Percentiles rank a stretch among this genome's conserved stretches.
Conservation (phyloP, 2,888 invertebrate species). For the Eupithecia subumbrata region DNA sequence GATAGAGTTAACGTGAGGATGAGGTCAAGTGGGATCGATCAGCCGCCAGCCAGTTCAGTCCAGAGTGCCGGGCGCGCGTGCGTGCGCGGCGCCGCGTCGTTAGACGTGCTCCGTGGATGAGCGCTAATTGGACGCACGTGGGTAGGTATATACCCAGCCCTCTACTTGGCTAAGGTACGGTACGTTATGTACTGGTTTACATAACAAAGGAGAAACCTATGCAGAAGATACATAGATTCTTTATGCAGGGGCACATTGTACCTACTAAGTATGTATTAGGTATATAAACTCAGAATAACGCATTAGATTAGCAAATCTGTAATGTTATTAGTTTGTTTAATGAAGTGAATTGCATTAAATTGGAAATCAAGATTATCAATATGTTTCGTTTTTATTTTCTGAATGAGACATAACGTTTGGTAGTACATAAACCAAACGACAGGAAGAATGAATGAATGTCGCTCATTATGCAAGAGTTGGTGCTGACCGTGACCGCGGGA, state of each 20-base stretch:
- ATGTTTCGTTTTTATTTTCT: constrained; percentile 1
- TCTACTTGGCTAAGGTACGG: background rate
- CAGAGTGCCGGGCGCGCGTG: too few species aligned
- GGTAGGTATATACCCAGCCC: background rate
- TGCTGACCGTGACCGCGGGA: constrained; percentile 54
- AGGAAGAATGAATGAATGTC: constrained; percentile 2
- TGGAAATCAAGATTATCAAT: background rate
- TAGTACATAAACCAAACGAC: constrained; percentile 25
- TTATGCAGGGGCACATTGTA: background rate
- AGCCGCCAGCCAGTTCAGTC: too few species aligned
- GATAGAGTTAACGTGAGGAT: background rate
- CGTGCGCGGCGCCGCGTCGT: too few species aligned
- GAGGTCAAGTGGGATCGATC: background rate
- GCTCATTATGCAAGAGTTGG: constrained; percentile 13
- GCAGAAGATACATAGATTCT: background rate
- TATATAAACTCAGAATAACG: too few species aligned
- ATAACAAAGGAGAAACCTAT: background rate
- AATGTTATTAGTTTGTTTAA: too few species aligned
- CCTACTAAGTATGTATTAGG: too few species aligned
- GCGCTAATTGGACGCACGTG: background rate
- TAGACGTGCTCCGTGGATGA: background rate
- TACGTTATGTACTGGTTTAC: background rate
- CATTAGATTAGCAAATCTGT: too few species aligned
- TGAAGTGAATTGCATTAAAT: too few species aligned
- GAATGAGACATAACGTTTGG: background rate